These are phyloP conservation scores for Babylonia areolata DNA, from an alignment of 1,140 invertebrate species.

Conservation along the genomic window DNA sequence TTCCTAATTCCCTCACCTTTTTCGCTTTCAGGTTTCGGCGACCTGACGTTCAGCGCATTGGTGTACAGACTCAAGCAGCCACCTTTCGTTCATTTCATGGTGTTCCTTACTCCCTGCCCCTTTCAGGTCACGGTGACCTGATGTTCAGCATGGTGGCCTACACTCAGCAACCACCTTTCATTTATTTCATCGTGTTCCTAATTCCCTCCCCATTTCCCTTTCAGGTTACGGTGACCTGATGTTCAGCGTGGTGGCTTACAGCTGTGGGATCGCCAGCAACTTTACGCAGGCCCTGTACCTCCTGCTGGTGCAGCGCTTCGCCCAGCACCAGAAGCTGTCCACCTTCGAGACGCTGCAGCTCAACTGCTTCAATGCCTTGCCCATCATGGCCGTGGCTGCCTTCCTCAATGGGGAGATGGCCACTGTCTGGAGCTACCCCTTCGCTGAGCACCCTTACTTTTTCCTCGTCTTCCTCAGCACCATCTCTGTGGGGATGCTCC, in stretches of 20 bases:
- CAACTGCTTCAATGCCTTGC: constrained; percentile 77
- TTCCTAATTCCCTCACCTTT: too few species aligned
- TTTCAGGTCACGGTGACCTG: constrained; percentile 77
- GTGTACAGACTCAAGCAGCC: too few species aligned
- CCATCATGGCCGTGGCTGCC: constrained; percentile 69
- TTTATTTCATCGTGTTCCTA: too few species aligned
- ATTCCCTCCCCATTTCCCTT: too few species aligned
- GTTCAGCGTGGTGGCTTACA: constrained; percentile 76
- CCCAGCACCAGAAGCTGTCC: constrained; percentile 69
- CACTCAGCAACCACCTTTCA: too few species aligned
- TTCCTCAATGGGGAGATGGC: constrained; percentile 68
- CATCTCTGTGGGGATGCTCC: constrained; percentile 75
- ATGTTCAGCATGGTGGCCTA: constrained; percentile 76
- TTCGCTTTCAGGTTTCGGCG: too few species aligned
- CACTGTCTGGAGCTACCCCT: constrained; percentile 49
- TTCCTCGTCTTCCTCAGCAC: constrained; percentile 71
- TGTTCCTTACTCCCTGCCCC: too few species aligned
- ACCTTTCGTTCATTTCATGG: too few species aligned
- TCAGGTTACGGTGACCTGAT: constrained; percentile 77
- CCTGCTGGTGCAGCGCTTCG: constrained; percentile 76
- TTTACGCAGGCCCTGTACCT: constrained; percentile 77
- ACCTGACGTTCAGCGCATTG: too few species aligned
- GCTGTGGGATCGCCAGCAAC: constrained; percentile 78
- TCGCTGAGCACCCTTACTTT: constrained; percentile 62
- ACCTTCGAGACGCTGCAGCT: constrained; percentile 75